Base-by-base conservation (phyloP, 2,797 vertebrate species). In the Cossypha niveicapilla region DNA sequence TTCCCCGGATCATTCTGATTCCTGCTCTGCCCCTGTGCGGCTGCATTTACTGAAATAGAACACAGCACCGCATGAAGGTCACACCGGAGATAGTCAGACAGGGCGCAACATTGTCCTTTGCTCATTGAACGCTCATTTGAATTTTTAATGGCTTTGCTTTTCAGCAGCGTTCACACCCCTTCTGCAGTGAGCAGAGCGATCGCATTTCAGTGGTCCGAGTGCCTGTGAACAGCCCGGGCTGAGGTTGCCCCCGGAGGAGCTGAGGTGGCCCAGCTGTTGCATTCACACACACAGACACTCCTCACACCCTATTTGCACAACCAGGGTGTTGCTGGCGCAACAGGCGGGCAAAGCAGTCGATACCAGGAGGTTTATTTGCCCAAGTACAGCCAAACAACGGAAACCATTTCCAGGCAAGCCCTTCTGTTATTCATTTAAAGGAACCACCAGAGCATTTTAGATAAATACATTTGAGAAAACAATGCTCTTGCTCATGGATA, bases 91-190 rank as follows among this genome's bases (percentile, higher is more conserved):
- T n/a, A 76, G 42, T 58, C 84, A 80, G 56, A 89, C 54, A 77
- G 93, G 92, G 63, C 58, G 78, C 56, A 68, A 75, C 91, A 61
- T 48, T 45, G 90, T 94, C 96, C 95, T 96, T 88, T 51, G 88
- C 93, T 94, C 93, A 84, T 75, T 5, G 45, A 95, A 86, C 1
- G 9, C 93, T 96, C 90, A 95, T 96, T 95, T 95, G 88, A 95
- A 96, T 96, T 87, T 92, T 89, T 95, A 95, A 96, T 94, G 81
- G 93, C 73, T 95, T 67, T 75, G 78, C 93, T 65, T 34, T 51
- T 44, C 67, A 61, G 90, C 74, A 39, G 8, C 5, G n/a, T n/a
- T 93, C 88, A 62, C 80, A 57, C 27, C 77, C 85, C 60, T 85
- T 74, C 78, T 32, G 85, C 54, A 0, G 48, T 0, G 45, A 53